phyloP scores from a whole-genome alignment of 2,797 vertebrate species.

The Rhyacichthys aspro region DNA sequence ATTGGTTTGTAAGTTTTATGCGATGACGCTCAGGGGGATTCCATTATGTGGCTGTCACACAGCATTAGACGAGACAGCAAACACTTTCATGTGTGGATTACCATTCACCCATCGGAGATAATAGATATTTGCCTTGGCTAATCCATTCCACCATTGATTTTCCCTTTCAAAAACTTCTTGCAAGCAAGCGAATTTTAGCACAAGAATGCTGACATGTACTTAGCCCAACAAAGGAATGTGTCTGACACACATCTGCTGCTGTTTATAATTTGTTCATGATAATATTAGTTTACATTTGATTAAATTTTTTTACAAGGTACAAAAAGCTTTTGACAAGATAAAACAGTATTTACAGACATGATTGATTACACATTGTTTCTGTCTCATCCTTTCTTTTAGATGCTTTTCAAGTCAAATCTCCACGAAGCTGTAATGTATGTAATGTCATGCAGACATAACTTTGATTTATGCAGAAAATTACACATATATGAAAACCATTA shows the following conservation, averaged over 20 bases:
- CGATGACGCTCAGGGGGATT: constrained; percentile 74
- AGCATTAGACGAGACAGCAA: constrained; percentile 83
- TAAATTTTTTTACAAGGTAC: no score
- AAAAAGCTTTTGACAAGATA: no score
- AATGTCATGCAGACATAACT: no score
- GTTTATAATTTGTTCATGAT: constrained; percentile 42
- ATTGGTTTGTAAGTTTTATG: constrained; percentile 81
- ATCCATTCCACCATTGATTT: constrained; percentile 78
- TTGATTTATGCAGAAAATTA: no score
- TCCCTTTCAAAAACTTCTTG: constrained; percentile 80
- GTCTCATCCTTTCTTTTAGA: no score
- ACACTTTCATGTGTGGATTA: constrained; percentile 89
- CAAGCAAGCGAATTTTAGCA: constrained; percentile 79
- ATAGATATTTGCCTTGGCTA: constrained; percentile 83
- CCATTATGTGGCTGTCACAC: constrained; percentile 87
- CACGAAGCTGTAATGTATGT: no score
- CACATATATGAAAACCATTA: no score
- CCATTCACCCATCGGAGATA: constrained; percentile 82
- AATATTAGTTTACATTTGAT: constrained; percentile 29
- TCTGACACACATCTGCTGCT: constrained; percentile 57
- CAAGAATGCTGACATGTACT: constrained; percentile 82
- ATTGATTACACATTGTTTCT: no score
- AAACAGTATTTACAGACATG: no score
- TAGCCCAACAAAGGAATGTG: constrained; percentile 55
- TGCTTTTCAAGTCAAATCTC: no score